phyloP scores from a whole-genome alignment of 2,797 vertebrate species.

The Amniataba percoides region DNA sequence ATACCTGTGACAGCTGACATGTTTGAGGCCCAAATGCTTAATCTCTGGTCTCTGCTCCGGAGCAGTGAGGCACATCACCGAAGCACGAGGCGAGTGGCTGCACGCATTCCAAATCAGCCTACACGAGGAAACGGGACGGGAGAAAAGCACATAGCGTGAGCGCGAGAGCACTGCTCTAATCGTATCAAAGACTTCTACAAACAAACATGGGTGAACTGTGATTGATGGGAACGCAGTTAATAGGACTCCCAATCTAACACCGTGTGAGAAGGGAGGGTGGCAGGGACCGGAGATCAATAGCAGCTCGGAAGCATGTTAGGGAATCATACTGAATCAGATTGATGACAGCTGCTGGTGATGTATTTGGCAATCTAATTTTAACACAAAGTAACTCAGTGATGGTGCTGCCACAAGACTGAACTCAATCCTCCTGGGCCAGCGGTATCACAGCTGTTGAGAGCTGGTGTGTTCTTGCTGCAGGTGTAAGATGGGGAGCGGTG shows the following conservation, averaged over 20 bases:
- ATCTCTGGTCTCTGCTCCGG: constrained; percentile 76
- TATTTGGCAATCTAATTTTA: constrained; percentile 81
- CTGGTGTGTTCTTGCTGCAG: constrained; percentile 58
- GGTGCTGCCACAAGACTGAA: constrained; percentile 59
- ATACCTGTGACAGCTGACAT: constrained; percentile 80
- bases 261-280: constrained; percentile 45
- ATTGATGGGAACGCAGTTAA: constrained; percentile 80
- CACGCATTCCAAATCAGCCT: constrained; percentile 59
- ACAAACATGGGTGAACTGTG: constrained; percentile 82
- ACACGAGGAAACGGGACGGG: constrained; percentile 16
- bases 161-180: constrained; percentile 70
- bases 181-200: constrained; percentile 81
- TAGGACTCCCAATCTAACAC: constrained; percentile 70
- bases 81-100: constrained; percentile 49
- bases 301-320: constrained; percentile 75
- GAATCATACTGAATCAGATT: constrained; percentile 77
- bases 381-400: constrained; percentile 73
- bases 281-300: constrained; percentile 73
- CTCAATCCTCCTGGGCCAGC: constrained; percentile 55
- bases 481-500: constrained; percentile 53
- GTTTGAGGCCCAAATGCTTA: constrained; percentile 79
- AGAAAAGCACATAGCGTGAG: constrained; percentile 38
- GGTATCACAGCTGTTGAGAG: constrained; percentile 58
- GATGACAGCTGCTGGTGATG: constrained; percentile 81
- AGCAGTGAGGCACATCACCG: constrained; percentile 72